Percentiles rank a stretch among this genome's conserved stretches.
Evolutionary conservation across 1,140 invertebrate genomes (phyloP).

Genomic region (Argopecten irradians): DNA sequence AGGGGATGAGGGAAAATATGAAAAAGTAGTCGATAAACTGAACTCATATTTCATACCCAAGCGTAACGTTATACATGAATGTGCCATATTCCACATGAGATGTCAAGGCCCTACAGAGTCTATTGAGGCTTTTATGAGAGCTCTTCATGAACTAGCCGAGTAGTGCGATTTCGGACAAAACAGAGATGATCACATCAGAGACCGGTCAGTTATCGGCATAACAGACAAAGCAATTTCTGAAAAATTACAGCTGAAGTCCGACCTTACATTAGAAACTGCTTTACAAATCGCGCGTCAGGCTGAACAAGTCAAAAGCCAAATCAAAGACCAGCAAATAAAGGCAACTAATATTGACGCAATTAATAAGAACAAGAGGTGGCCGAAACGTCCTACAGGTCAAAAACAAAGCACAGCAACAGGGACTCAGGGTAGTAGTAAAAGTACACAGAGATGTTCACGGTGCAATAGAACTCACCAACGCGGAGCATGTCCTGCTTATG

Average conservation of each 20-base stretch:
- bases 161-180: constrained; percentile 17
- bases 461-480: not conserved
- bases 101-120: constrained; percentile 27
- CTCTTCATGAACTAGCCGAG: constrained; percentile 38
- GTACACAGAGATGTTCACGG: not conserved
- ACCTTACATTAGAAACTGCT: constrained; percentile 36
- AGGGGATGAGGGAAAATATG: constrained; percentile 23
- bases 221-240: constrained; percentile 35
- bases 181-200: constrained; percentile 33
- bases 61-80: constrained; percentile 43
- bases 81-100: constrained; percentile 37
- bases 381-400: not conserved
- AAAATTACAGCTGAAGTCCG: constrained; percentile 37
- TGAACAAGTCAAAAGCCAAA: constrained; percentile 36
- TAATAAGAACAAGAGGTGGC: not conserved
- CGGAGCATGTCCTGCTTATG: not conserved
- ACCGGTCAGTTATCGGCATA: constrained; percentile 43
- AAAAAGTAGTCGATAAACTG: constrained; percentile 36
- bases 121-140: constrained; percentile 34
- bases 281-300: not conserved
- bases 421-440: not conserved
- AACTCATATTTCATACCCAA: constrained; percentile 41
- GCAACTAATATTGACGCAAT: not conserved
- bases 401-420: not conserved
- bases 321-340: not conserved